Base-by-base conservation (phyloP, 2,797 vertebrate genomes). In the Phylloscopus collybita region DNA sequence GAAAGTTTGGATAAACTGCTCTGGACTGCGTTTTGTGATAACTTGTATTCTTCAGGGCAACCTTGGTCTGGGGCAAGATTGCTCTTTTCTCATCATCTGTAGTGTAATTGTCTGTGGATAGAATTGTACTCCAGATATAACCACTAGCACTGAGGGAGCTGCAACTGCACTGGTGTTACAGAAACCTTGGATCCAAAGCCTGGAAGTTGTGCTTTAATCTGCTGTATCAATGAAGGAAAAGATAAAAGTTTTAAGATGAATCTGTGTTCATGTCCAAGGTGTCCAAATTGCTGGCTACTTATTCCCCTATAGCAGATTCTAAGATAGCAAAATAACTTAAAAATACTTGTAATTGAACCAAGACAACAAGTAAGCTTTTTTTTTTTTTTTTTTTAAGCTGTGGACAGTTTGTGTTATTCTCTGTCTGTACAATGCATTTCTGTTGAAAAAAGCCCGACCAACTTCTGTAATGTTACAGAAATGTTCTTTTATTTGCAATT, bases 131-230 rank as follows among this genome's bases (percentile, higher is more conserved):
- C 56, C 64, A 34, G 29, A 51, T 3, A 2, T 50, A n/a, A 25
- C 16, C 5, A 8, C 10, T 1, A 2, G 27, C 29, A 26, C 2
- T 22, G n/a, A 82, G 50, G n/a, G 51, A 79, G 8, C 26, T 72
- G 42, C 27, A 1, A 2, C n/a, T 67, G 38, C 44, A 1, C 29
- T 23, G 10, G 0, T 45, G 5, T 30, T 19, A 19, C 20, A 20
- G 50, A 38, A 64, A 9, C 21, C 45, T 56, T 20, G 23, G 10
- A 32, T 38, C 23, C 42, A 57, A 25, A 16, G 15, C 10, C 42
- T 80, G 9, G 1, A 78, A 50, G 18, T 7, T 42, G 14, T 29
- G 32, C 30, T 74, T 94, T 88, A 32, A 50, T 64, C 30, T 42
- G 2, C 34, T 88, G 0, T 60, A 13, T 49, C 34, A 36, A 1